Evolutionary conservation across 2,113 vertebrate genomes (phyloP).

Genomic region (Plecotus auritus): DNA sequence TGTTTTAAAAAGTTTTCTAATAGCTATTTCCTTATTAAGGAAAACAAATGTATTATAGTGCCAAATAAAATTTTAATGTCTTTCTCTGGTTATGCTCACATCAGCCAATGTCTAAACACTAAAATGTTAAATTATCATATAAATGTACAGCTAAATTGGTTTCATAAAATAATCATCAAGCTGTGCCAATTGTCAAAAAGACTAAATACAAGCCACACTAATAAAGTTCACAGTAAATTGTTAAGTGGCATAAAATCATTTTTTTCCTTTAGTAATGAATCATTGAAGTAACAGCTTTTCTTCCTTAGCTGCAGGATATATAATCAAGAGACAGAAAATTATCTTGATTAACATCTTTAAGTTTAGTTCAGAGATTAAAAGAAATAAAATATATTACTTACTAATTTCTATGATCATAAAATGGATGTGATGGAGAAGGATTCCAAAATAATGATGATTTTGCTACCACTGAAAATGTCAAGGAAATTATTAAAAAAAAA

Average conservation of each 20-base stretch:
- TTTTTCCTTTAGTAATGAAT: not conserved
- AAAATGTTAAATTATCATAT: conserved; percentile 31
- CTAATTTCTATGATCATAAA: conserved; percentile 9
- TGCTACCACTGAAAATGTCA: not conserved
- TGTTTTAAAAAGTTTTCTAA: not conserved
- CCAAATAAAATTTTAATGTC: not conserved
- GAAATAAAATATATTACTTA: not conserved
- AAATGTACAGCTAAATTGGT: not conserved
- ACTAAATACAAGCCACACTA: not conserved
- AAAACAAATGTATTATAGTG: not conserved
- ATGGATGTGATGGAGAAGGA: not conserved
- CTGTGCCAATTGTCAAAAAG: conserved; percentile 11
- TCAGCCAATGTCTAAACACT: not conserved
- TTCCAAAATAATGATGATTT: not conserved
- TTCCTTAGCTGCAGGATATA: not conserved
- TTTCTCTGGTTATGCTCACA: not conserved
- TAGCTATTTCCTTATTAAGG: not conserved
- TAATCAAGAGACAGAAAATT: not conserved
- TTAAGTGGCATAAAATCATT: conserved; percentile 18
- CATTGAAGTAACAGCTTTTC: not conserved
- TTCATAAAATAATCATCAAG: not conserved
- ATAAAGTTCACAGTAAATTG: not conserved
- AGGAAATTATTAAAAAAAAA: not conserved
- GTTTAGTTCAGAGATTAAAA: not conserved
- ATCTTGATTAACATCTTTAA: not conserved